These are phyloP conservation scores for Lasioglossum lativentre DNA, from an alignment of 2,888 invertebrate genomes.

Conservation along the genomic window DNA sequence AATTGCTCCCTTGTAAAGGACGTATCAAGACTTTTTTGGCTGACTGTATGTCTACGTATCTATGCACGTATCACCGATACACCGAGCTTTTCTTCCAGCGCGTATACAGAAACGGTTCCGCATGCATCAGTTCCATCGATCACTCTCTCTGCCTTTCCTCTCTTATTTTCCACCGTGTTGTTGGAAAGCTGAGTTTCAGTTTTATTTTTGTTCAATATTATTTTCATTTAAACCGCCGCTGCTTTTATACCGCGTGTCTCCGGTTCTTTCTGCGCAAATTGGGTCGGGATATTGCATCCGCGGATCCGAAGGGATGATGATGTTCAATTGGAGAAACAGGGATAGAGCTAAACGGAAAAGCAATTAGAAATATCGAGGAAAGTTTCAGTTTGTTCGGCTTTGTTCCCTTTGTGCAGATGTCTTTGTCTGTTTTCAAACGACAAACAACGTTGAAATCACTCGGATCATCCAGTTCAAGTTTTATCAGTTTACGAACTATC, in stretches of 20 bases:
- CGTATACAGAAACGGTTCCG: background rate
- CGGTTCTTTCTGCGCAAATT: background rate
- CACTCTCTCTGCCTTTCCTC: background rate
- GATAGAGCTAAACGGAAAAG: background rate
- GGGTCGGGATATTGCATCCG: background rate
- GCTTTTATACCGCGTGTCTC: background rate
- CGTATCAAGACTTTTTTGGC: background rate
- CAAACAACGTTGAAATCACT: background rate
- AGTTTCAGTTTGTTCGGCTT: background rate
- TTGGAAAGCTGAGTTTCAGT: background rate
- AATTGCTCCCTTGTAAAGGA: background rate
- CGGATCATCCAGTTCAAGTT: background rate
- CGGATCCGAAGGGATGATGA: background rate
- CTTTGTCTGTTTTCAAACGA: background rate
- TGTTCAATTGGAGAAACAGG: background rate
- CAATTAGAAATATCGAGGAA: background rate
- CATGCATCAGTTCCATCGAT: slow-evolving; percentile 5
- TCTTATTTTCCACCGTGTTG: background rate
- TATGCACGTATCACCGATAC: background rate
- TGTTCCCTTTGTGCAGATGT: background rate
- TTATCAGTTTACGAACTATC: background rate
- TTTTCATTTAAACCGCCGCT: slow-evolving; percentile 7
- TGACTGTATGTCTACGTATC: background rate
- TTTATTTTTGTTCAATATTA: slow-evolving; percentile 2
- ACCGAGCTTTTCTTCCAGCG: background rate